Evolutionary conservation across 2,797 vertebrate species (phyloP).

Genomic region (Melanitta fusca): DNA sequence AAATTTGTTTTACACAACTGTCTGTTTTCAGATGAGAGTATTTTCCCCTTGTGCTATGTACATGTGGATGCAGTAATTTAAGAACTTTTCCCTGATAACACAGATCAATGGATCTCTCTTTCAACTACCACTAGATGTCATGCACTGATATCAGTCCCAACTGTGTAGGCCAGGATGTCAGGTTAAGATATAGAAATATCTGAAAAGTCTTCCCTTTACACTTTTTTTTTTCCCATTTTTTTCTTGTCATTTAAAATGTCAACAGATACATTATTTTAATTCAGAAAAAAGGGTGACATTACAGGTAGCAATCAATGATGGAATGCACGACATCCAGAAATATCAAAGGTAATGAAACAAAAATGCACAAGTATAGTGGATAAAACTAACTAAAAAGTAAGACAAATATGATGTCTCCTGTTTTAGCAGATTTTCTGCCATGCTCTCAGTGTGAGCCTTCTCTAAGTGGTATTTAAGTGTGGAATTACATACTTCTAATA

Average conservation of each 20-base stretch:
- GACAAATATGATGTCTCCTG: not conserved
- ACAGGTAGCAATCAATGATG: not conserved
- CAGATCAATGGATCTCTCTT: not conserved
- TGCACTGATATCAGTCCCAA: conserved; percentile 28
- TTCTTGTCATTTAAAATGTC: not conserved
- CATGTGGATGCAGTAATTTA: not conserved
- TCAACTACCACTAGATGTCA: conserved; percentile 65
- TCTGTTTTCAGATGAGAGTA: not conserved
- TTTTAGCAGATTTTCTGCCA: not conserved
- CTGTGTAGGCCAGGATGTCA: not conserved
- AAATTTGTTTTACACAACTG: not conserved
- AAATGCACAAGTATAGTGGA: not conserved
- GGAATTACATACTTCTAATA: not conserved
- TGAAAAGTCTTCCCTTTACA: not conserved
- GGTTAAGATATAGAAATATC: not conserved
- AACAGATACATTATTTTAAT: not conserved
- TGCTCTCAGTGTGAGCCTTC: not conserved
- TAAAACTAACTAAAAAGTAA: conserved; percentile 29
- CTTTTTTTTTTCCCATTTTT: not conserved
- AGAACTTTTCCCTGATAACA: not conserved
- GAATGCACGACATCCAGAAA: not conserved
- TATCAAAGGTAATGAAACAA: not conserved
- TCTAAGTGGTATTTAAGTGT: not conserved
- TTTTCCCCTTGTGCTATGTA: not conserved
- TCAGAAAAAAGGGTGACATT: not conserved